These are phyloP conservation scores for Apaloderma vittatum DNA, from an alignment of 2,113 vertebrate species.

Conservation along the genomic window DNA sequence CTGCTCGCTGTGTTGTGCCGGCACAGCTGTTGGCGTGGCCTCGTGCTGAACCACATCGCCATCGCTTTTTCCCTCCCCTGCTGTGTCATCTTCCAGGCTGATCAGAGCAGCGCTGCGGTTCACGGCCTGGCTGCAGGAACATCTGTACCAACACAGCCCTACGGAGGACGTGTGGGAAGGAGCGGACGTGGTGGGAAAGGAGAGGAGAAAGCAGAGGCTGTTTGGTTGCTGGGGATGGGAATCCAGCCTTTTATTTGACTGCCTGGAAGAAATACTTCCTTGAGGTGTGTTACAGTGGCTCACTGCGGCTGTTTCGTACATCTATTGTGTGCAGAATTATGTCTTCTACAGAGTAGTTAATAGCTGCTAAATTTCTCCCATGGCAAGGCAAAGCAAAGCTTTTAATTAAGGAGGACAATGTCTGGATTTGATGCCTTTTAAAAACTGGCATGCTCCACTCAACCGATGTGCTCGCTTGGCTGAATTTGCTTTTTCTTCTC, in stretches of 20 bases:
- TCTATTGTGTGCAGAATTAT: background rate
- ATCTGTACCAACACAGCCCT: background rate
- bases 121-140: rapidly evolving
- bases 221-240: background rate
- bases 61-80: background rate
- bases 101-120: background rate
- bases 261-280: slow-evolving; percentile 79
- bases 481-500: background rate
- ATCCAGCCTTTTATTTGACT: slow-evolving; percentile 54
- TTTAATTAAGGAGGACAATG: slow-evolving; percentile 38
- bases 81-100: slow-evolving; percentile 10
- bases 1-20: background rate
- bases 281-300: slow-evolving; percentile 19
- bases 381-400: slow-evolving; percentile 34
- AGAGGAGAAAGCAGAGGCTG: background rate
- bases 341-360: slow-evolving; percentile 16
- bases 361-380: slow-evolving; percentile 8
- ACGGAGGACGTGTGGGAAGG: background rate
- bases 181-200: background rate
- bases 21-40: background rate
- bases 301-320: background rate
- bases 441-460: background rate
- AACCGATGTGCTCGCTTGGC: background rate
- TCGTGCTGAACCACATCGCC: background rate
- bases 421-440: slow-evolving; percentile 18